Conservation (phyloP, 2,888 invertebrate species). For the Watsonalla binaria region DNA sequence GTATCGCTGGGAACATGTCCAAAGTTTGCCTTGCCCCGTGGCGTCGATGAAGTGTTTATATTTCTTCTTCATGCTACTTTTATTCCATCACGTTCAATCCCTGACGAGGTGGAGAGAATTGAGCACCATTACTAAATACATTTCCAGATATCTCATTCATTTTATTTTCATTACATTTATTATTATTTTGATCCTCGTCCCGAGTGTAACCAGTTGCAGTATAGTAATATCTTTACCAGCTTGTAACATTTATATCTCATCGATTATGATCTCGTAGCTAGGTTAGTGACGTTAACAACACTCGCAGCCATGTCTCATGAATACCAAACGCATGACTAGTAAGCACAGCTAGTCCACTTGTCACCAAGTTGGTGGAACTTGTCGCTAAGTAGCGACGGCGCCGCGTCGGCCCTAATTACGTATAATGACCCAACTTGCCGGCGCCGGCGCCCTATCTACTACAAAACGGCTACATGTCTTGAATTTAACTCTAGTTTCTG, state of each 20-base stretch:
- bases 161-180: background rate
- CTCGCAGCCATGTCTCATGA: background rate
- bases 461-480: background rate
- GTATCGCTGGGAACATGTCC: background rate
- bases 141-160: no score
- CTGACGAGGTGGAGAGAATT: no score
- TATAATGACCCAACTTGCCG: slow-evolving; percentile 19
- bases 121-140: no score
- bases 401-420: slow-evolving; percentile 20
- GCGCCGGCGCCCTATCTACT: background rate
- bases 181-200: no score
- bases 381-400: slow-evolving; percentile 1
- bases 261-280: no score
- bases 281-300: background rate
- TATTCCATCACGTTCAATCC: background rate
- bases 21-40: background rate
- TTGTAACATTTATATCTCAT: no score
- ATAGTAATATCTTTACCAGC: no score
- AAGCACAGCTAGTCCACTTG: background rate
- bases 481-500: no score
- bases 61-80: background rate
- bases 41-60: background rate
- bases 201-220: background rate
- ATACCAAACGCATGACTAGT: background rate
- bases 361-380: background rate